These are phyloP conservation scores for Gymnarchus niloticus DNA, from an alignment of 2,113 vertebrate species.

Conservation along the genomic window DNA sequence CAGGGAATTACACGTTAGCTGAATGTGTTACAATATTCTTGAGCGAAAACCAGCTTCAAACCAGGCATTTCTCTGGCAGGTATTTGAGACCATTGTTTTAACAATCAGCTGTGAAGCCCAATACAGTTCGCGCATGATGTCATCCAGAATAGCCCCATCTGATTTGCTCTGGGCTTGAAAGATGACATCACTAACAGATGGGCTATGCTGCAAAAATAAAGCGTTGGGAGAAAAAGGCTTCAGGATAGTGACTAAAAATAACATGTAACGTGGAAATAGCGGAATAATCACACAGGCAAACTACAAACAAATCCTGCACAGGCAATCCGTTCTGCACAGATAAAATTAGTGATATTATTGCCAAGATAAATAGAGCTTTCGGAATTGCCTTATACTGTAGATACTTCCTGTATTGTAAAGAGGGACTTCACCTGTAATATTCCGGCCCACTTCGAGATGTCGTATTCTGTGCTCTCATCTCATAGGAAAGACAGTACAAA, in stretches of 20 bases:
- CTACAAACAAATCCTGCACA: background rate
- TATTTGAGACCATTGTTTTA: conserved; percentile 43
- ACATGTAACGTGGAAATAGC: background rate
- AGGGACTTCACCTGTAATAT: background rate
- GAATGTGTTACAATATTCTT: background rate
- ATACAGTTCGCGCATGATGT: conserved; percentile 24
- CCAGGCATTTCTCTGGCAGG: conserved; percentile 40
- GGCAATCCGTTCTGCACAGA: background rate
- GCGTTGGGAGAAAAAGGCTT: background rate
- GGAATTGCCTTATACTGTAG: too few species aligned
- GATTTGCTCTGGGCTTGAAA: background rate
- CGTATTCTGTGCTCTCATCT: background rate
- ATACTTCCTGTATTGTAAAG: background rate
- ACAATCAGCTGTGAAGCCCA: conserved; percentile 24
- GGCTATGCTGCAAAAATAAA: background rate
- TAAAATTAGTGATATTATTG: background rate
- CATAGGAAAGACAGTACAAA: background rate
- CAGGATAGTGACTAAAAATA: conserved; percentile 4
- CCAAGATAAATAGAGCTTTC: background rate
- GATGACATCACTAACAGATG: conserved; percentile 15
- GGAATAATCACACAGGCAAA: background rate
- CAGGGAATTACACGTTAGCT: background rate
- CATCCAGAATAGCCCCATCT: background rate
- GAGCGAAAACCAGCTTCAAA: background rate
- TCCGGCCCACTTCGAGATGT: background rate